phyloP scores from a whole-genome alignment of 2,888 invertebrate species.

The Dendrolimus pini region DNA sequence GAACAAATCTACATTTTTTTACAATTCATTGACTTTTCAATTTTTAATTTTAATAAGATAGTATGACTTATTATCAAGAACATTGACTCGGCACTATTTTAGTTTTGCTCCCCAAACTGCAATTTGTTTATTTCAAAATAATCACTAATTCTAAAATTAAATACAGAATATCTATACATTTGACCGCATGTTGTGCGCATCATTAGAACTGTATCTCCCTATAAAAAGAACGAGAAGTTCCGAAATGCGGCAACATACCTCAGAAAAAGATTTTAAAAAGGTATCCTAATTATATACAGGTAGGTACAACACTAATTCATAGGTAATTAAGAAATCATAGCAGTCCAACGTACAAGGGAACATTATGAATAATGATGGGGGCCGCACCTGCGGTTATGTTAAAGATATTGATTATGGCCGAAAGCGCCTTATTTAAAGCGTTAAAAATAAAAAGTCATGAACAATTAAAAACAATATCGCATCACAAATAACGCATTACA shows the following conservation, averaged over 20 bases:
- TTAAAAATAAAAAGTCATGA: too few species aligned
- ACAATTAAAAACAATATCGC: too few species aligned
- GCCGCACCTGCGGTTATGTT: too few species aligned
- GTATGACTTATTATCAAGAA: slow-evolving; percentile 32
- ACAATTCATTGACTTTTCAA: slow-evolving; percentile 27
- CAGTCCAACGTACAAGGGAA: too few species aligned
- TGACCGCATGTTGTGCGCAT: slow-evolving; percentile 42
- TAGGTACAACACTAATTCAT: too few species aligned
- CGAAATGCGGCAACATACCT: slow-evolving; percentile 38
- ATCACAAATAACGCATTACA: too few species aligned
- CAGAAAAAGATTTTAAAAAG: too few species aligned
- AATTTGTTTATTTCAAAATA: slow-evolving; percentile 47
- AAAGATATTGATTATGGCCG: too few species aligned
- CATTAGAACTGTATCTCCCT: slow-evolving; percentile 27
- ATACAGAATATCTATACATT: slow-evolving; percentile 39
- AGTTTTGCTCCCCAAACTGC: slow-evolving; percentile 64
- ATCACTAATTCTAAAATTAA: slow-evolving; percentile 33
- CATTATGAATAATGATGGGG: too few species aligned
- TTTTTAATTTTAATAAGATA: slow-evolving; percentile 25
- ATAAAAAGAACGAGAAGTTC: slow-evolving; percentile 27
- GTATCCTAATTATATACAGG: too few species aligned
- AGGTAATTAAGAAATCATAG: too few species aligned
- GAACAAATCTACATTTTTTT: slow-evolving; percentile 59
- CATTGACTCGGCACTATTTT: slow-evolving; percentile 32
- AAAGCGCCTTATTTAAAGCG: too few species aligned